A percentile compares a stretch with the other conserved stretches of the same genome.
These are phyloP conservation scores for Monodelphis domestica DNA, from an alignment of 2,797 vertebrate species.

Conservation along the genomic window DNA sequence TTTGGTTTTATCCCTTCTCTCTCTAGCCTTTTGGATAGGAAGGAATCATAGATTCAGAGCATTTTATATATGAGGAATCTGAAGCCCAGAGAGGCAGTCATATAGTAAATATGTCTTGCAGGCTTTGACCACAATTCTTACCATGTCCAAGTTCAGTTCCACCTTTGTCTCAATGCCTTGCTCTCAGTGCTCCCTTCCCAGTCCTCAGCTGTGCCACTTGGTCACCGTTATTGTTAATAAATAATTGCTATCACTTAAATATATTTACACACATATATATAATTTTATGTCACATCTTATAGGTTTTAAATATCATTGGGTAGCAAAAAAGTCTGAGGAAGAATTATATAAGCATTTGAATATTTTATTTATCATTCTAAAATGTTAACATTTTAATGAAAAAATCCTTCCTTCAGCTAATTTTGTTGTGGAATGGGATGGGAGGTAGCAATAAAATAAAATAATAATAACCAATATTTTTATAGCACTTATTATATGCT, in stretches of 20 bases:
- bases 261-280: not conserved
- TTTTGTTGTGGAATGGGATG: not conserved
- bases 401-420: not conserved
- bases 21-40: not conserved
- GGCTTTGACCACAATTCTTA: conserved; percentile 1
- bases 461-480: not conserved
- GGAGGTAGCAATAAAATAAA: not conserved
- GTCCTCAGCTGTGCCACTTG: not conserved
- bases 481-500: not conserved
- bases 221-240: not conserved
- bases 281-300: not conserved
- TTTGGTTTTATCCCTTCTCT: not conserved
- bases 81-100: not conserved
- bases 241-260: not conserved
- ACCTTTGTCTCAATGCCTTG: not conserved
- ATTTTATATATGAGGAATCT: not conserved
- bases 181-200: not conserved
- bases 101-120: not conserved
- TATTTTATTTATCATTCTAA: not conserved
- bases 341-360: not conserved
- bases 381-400: not conserved
- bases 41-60: not conserved
- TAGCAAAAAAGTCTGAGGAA: not conserved
- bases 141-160: not conserved
- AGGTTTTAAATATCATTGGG: not conserved